Conservation (phyloP, 2,797 vertebrate genomes). For the Manis pentadactyla region DNA sequence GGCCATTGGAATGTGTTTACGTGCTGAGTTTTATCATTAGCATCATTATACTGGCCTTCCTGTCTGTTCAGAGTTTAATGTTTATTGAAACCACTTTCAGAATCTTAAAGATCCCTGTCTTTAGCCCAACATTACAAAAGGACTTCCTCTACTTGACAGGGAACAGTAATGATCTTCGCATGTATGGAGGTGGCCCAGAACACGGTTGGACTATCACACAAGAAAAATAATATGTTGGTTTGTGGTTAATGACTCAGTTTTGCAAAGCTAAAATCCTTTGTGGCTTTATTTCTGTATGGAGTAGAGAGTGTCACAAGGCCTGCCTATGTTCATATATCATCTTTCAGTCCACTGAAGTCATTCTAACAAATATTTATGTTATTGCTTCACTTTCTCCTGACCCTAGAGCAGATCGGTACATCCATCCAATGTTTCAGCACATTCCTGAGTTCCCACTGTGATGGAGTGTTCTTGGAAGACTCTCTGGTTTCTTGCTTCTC, state of each 20-base stretch:
- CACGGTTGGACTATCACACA: neutral
- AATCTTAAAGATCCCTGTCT: neutral
- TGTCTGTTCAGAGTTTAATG: neutral
- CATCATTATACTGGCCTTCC: neutral
- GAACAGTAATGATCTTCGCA: slow-evolving; percentile 51
- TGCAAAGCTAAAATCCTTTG: slow-evolving; percentile 41
- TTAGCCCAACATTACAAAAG: neutral
- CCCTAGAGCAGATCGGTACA: slow-evolving; percentile 39
- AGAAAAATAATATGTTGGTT: neutral
- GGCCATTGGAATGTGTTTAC: neutral
- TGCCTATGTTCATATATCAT: neutral
- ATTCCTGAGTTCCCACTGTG: slow-evolving; percentile 68
- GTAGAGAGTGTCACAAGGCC: neutral
- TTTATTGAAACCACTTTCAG: slow-evolving; percentile 27
- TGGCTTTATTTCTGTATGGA: slow-evolving; percentile 36
- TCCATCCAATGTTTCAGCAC: slow-evolving; percentile 62
- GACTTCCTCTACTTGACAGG: slow-evolving; percentile 20
- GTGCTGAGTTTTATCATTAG: neutral
- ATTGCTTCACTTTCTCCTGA: slow-evolving; percentile 53
- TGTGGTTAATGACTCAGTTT: neutral
- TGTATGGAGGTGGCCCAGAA: slow-evolving; percentile 24
- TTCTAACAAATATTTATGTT: slow-evolving; percentile 62
- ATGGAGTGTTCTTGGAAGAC: slow-evolving; percentile 67
- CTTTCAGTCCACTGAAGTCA: slow-evolving; percentile 28
- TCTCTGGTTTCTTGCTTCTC: slow-evolving; percentile 20